Conservation (phyloP, 2,797 vertebrate genomes). For the Squalus acanthias region DNA sequence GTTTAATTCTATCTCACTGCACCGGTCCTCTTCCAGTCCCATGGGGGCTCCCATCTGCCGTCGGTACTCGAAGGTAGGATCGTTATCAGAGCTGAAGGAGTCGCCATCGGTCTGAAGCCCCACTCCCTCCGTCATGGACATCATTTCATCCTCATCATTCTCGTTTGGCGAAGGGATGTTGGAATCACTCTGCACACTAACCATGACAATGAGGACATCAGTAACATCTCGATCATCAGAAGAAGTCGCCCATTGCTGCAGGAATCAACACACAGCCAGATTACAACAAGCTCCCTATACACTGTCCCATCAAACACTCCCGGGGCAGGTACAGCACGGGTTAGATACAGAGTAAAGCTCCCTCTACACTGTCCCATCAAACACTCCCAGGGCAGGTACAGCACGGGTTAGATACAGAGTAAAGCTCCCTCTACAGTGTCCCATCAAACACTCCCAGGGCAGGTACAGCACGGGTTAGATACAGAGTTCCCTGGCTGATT, state of each 20-base stretch:
- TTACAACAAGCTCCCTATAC: not conserved
- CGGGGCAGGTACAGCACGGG: not conserved
- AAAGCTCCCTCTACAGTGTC: too few species aligned
- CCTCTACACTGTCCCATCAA: not conserved
- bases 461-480: not conserved
- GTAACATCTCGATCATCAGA: not conserved
- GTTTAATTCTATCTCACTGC: not conserved
- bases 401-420: too few species aligned
- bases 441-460: not conserved
- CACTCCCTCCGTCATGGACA: not conserved
- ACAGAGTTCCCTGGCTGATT: not conserved
- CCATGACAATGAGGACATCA: not conserved
- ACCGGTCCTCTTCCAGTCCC: not conserved
- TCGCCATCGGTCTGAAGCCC: not conserved
- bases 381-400: too few species aligned
- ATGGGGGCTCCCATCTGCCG: not conserved
- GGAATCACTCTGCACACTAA: not conserved
- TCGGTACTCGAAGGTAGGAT: not conserved
- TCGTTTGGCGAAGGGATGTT: too few species aligned
- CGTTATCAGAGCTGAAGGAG: not conserved
- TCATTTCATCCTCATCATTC: too few species aligned
- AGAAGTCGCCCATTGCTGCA: not conserved
- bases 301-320: not conserved
- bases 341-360: not conserved
- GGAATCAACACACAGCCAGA: not conserved